Base-by-base conservation (phyloP, 2,888 invertebrate genomes). In the Epsilonema sp. region DNA sequence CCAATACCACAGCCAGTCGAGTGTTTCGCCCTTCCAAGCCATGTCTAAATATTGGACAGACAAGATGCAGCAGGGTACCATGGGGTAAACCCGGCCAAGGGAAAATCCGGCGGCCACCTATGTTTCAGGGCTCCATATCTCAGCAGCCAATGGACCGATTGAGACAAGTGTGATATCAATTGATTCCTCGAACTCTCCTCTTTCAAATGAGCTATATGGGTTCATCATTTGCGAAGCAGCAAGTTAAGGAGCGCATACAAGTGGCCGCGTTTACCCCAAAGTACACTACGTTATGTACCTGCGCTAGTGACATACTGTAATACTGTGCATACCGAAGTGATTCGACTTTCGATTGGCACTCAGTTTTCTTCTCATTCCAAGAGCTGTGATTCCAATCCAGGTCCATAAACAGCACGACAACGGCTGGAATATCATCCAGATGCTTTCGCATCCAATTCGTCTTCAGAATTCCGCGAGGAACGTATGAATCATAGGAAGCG, bases 401-500 rank as follows among this genome's bases (percentile, higher is more conserved):
- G 61, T 97, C 92, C 66, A 84, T 85, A 68, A 94, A 97, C 51
- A 90, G 76, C 2, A 90, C 87, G 24, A 87, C 79, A 1, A 94
- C 80, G 1, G 92, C 80, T 8, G 97, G 94, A 53, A 94, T 75
- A 48, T 81, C 75, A 55, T 80, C 78, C 36, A 87, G 73, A 63
- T 92, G 86, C 67, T 97, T 97, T 44, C 78, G 75, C 73, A 92
- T 80, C 94, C 94, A 97, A 63, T 84, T 83, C 39, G 80, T 77
- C 65, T 92, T 90, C 5, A 94, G 69, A 53, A 94, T 82, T 13
- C 94, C 92, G 5, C 38, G 38, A 38, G 38, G 36, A 13, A 85
- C 80, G 67, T 89, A 89, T 82, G 85, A 86, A 63, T 90, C 90
- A 66, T 89, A 90, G 0, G 84, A 82, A 60, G 79, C 79, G 54